Percentiles rank a stretch among this genome's conserved stretches.
These are phyloP conservation scores for Accipiter cooperii DNA, from an alignment of 2,113 vertebrate species.

Conservation along the genomic window DNA sequence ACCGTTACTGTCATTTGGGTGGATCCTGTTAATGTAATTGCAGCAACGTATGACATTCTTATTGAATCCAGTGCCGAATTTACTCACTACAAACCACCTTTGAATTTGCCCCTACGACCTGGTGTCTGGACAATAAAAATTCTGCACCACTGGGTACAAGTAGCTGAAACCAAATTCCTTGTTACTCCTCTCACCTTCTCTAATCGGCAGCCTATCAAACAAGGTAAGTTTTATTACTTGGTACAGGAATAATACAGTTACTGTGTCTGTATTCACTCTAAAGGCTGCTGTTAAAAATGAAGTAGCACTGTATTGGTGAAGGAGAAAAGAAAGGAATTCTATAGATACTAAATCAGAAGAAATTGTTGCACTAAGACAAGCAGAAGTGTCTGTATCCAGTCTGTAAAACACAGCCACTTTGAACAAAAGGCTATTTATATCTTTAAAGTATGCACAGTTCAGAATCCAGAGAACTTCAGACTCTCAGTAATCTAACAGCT, in stretches of 20 bases:
- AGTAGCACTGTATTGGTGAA: neutral
- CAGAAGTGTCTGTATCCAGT: neutral
- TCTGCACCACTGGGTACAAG: slow-evolving; percentile 92
- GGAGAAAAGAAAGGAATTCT: neutral
- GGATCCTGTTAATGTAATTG: slow-evolving; percentile 92
- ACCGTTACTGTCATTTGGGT: slow-evolving; percentile 96
- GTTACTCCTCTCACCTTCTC: slow-evolving; percentile 87
- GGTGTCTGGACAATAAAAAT: slow-evolving; percentile 94
- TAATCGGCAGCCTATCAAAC: slow-evolving; percentile 86
- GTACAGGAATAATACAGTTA: neutral
- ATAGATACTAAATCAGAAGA: neutral
- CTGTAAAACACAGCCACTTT: neutral
- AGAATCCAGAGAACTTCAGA: neutral
- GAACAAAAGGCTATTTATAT: neutral
- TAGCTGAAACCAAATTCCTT: slow-evolving; percentile 93
- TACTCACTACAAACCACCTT: slow-evolving; percentile 94
- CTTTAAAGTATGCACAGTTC: neutral
- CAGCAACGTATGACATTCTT: slow-evolving; percentile 95
- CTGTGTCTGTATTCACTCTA: neutral
- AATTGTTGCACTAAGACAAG: neutral
- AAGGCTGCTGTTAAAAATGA: neutral
- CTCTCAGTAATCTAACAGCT: neutral
- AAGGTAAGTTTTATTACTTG: slow-evolving; percentile 75
- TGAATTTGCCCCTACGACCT: slow-evolving; percentile 90
- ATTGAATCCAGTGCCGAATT: slow-evolving; percentile 91